Evolutionary conservation across 2,113 vertebrate species (phyloP), one percentile per base, ranked within the genome.

Genomic region (Holacanthus passer): DNA sequence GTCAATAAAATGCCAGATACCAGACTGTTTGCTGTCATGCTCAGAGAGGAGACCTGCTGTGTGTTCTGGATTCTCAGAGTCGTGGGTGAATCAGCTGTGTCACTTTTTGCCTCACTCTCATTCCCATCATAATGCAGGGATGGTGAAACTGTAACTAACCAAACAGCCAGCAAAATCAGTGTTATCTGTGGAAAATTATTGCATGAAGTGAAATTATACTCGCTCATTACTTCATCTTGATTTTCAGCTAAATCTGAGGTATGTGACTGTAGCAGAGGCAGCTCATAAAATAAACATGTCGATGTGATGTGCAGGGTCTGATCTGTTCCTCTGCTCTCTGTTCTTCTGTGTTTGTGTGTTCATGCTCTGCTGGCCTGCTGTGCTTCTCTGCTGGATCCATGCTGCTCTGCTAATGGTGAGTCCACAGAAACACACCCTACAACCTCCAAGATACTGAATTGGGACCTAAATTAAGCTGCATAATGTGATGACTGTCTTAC

Each of bases 341-440:
- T 69, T 73, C 9, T 19, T 86, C 20, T 76, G 20, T 91, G 71
- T 87, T 32, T 89, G 45, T 85, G 11, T 70, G 31, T 53, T 3
- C 29, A 52, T 24, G 14, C 67, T 71, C 55, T 37, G 24, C 41
- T 69, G 77, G 71, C 60, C 63, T 58, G 52, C 56, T 73, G 70
- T 66, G 58, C 37, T 19, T 8, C 56, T 41, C 68, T 67, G 29
- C 75, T 60, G 88, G 77, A 84, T 81, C 70, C 52, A 59, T 56
- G 73, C 68, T 53, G 27, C 87, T 79, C 84, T 68, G 10, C 58
- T 67, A 14, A 78, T 70, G 90, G 93, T 94, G 86, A 92, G 93
- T 91, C 41, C 37, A 63, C 20, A 63, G 14, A 83, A 70, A 81
- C 60, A 59, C 43, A 69, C 43, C 2, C 22, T 37, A 14, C 19